phyloP scores from a whole-genome alignment of 1,140 invertebrate species.

The Copidosoma floridanum region DNA sequence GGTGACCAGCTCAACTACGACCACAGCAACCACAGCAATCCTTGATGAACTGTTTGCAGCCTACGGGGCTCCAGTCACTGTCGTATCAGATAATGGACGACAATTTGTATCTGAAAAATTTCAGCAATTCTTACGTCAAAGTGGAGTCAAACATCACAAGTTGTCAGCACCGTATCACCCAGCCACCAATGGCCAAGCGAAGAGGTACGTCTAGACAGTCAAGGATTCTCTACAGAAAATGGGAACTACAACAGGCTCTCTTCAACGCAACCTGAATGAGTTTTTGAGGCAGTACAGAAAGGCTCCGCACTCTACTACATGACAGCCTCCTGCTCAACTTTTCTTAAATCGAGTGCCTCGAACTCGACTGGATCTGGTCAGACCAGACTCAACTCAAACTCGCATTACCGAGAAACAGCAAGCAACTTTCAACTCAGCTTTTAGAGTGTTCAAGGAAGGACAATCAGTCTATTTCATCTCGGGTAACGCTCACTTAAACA shows the following conservation, averaged over 20 bases:
- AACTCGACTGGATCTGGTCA: slow-evolving; percentile 9
- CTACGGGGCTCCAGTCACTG: no score
- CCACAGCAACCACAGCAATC: slow-evolving; percentile 22
- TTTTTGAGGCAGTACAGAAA: no score
- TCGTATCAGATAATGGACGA: no score
- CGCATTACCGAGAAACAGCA: neutral
- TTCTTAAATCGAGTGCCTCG: no score
- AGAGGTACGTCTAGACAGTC: slow-evolving; percentile 24
- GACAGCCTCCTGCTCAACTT: slow-evolving; percentile 14
- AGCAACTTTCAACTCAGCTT: neutral
- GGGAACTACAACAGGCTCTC: slow-evolving; percentile 22
- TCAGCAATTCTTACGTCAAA: slow-evolving; percentile 31
- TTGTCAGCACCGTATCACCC: slow-evolving; percentile 7
- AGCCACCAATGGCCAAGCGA: neutral
- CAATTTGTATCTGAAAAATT: no score
- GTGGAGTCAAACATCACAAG: slow-evolving; percentile 31
- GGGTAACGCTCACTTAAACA: no score
- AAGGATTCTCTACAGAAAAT: slow-evolving; percentile 31
- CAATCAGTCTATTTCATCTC: neutral
- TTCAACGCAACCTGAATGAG: slow-evolving; percentile 23
- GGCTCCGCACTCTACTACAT: no score
- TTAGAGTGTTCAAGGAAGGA: neutral
- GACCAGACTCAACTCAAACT: neutral
- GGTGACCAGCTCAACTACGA: slow-evolving; percentile 20
- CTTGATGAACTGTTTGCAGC: neutral